Conservation (phyloP, 2,888 invertebrate genomes). For the Latrodectus elegans region DNA sequence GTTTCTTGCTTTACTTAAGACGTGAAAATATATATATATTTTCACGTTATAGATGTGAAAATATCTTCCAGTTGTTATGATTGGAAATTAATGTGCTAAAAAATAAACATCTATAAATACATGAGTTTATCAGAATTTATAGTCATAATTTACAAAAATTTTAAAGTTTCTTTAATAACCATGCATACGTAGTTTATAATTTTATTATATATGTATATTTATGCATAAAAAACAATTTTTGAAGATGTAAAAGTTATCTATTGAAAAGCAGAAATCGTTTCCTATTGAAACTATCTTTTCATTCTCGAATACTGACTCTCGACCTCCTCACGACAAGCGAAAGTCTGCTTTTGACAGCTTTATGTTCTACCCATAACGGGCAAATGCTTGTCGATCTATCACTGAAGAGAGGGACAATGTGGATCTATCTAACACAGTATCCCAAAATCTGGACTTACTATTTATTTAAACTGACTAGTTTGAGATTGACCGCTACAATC, state of each 20-base stretch:
- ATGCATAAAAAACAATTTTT: slow-evolving; percentile 27
- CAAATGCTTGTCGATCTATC: slow-evolving; percentile 58
- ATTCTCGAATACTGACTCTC: slow-evolving; percentile 56
- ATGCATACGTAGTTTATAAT: too few relatives aligned
- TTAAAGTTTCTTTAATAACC: too few relatives aligned
- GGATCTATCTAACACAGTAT: slow-evolving; percentile 36
- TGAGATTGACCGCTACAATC: slow-evolving; percentile 22
- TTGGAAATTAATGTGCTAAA: too few relatives aligned
- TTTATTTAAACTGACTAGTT: slow-evolving; percentile 36
- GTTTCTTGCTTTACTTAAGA: too few relatives aligned
- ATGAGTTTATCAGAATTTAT: too few relatives aligned
- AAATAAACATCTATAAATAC: too few relatives aligned
- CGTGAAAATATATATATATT: too few relatives aligned
- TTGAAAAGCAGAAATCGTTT: slow-evolving; percentile 61
- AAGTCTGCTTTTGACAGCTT: slow-evolving; percentile 60
- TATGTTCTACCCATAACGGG: slow-evolving; percentile 61
- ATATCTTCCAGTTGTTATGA: too few relatives aligned
- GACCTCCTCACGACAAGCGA: slow-evolving; percentile 18
- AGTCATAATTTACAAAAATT: too few relatives aligned
- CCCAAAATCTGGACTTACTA: slow-evolving; percentile 24
- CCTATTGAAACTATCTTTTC: slow-evolving; percentile 48
- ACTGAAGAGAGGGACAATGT: slow-evolving; percentile 42
- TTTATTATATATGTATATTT: slow-evolving; percentile 39
- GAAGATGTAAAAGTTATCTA: slow-evolving; percentile 14
- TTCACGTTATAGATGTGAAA: too few relatives aligned